Conservation (phyloP, 2,113 vertebrate species). For the Lampris megalopsis region DNA sequence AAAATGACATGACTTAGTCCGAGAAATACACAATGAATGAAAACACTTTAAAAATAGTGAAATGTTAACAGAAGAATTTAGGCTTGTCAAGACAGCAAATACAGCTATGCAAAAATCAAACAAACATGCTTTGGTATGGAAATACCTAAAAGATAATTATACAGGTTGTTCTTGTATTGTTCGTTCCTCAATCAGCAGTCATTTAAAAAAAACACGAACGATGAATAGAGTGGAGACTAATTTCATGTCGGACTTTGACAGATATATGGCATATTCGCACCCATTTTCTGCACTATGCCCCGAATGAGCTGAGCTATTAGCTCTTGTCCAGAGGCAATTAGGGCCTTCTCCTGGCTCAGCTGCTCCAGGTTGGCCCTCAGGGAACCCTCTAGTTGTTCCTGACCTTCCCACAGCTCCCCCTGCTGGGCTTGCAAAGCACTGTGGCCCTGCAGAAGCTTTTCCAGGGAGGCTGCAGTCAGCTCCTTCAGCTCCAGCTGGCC, state of each 20-base stretch:
- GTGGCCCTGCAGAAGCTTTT: conserved; percentile 81
- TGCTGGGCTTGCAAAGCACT: conserved; percentile 79
- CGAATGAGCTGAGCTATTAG: conserved; percentile 80
- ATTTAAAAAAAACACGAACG: no score
- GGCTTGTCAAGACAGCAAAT: no score
- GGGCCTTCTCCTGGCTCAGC: conserved; percentile 79
- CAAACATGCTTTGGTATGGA: no score
- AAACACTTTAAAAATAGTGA: no score
- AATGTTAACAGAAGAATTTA: no score
- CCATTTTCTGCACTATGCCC: conserved; percentile 81
- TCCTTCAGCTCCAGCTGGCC: conserved; percentile 82
- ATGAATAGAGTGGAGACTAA: no score
- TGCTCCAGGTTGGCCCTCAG: conserved; percentile 76
- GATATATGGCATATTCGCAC: conserved; percentile 56
- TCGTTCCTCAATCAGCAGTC: no score
- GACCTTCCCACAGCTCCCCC: conserved; percentile 77
- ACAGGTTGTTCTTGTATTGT: no score
- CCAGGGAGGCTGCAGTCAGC: conserved; percentile 71
- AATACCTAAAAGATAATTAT: no score
- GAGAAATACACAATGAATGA: no score
- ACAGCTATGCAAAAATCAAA: no score
- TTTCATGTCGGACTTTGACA: background rate
- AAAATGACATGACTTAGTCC: no score
- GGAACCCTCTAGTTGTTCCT: conserved; percentile 77
- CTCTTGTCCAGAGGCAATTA: conserved; percentile 76